Conservation (phyloP, 2,113 vertebrate species). For the Corythaeola cristata region DNA sequence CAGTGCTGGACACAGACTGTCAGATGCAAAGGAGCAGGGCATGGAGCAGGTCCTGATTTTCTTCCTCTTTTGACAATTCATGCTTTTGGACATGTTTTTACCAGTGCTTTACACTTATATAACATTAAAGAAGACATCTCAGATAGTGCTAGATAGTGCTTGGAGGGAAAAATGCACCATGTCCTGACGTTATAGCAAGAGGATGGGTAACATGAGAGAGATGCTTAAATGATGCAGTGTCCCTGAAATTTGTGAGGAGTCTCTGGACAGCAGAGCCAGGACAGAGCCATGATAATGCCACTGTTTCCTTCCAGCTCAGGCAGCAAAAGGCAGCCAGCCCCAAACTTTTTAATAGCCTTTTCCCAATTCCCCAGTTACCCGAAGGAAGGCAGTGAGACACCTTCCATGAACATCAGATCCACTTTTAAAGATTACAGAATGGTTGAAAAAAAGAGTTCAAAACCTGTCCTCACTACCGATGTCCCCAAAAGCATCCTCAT, state of each 20-base stretch:
- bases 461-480: too few relatives aligned
- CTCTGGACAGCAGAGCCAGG: too few relatives aligned
- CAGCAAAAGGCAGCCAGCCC: neutral
- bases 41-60: neutral
- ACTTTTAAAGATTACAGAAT: too few relatives aligned
- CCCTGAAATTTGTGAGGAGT: neutral
- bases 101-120: neutral
- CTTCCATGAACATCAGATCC: too few relatives aligned
- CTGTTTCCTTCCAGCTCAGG: neutral
- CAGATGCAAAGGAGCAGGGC: neutral
- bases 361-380: neutral
- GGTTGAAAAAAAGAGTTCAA: too few relatives aligned
- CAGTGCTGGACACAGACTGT: neutral
- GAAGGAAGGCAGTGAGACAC: too few relatives aligned
- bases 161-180: neutral
- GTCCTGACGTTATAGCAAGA: neutral
- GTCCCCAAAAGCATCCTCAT: too few relatives aligned
- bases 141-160: neutral
- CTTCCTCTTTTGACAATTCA: neutral
- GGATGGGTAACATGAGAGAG: neutral
- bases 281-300: too few relatives aligned
- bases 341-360: neutral
- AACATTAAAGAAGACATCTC: neutral
- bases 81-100: neutral
- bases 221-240: neutral